These are phyloP conservation scores for Herpetotheres cachinnans DNA, from an alignment of 2,113 vertebrate species.

Conservation along the genomic window DNA sequence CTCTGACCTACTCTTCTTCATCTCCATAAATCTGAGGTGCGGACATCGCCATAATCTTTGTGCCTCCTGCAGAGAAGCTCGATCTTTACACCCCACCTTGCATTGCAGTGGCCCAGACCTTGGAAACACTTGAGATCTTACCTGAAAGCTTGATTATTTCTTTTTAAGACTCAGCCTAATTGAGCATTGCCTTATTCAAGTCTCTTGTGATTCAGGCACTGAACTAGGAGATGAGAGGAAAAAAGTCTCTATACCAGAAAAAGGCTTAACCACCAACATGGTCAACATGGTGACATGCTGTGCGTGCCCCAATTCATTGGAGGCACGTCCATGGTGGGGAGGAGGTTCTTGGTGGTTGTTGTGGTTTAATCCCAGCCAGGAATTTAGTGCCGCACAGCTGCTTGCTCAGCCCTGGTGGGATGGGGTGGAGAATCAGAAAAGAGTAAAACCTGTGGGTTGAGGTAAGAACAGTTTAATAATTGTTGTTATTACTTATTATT, in stretches of 20 bases:
- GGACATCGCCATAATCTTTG: neutral
- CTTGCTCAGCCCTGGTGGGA: too few relatives aligned
- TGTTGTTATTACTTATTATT: too few relatives aligned
- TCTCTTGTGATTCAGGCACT: neutral
- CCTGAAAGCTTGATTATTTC: neutral
- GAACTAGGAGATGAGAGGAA: neutral
- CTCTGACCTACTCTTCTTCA: neutral
- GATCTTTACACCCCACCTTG: neutral
- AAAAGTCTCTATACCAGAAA: neutral
- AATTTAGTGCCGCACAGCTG: too few relatives aligned
- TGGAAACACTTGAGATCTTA: neutral
- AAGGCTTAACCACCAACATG: neutral
- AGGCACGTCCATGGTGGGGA: accelerated
- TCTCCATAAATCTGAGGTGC: neutral
- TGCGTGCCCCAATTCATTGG: neutral
- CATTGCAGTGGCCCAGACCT: too few relatives aligned
- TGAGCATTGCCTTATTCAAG: neutral
- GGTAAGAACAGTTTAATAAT: too few relatives aligned
- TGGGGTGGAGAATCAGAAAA: too few relatives aligned
- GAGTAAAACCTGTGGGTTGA: too few relatives aligned
- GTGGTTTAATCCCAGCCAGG: too few relatives aligned
- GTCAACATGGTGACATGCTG: neutral
- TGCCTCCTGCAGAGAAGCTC: neutral
- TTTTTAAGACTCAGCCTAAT: neutral
- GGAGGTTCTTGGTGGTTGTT: neutral